Base-by-base conservation (phyloP, 2,113 vertebrate genomes). In the Nothoprocta perdicaria region DNA sequence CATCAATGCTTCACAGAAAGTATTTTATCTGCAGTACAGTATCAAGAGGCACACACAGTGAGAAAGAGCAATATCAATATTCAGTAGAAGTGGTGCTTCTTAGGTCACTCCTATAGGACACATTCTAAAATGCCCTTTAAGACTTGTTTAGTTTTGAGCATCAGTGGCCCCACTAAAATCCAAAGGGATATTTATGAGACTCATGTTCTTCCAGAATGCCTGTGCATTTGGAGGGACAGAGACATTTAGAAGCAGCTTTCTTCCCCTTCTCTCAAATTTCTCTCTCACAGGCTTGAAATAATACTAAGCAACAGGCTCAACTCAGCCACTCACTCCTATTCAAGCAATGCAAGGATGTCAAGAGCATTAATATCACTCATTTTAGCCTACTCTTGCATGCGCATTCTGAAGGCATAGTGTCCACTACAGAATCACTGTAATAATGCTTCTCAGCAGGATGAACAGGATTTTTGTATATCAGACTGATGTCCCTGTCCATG, bases 1-100 rank as follows among this genome's bases (percentile, higher is more conserved):
- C 87, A 96, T 92, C 88, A 92, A 5, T 79, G 62, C 73, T 89
- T 84, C 69, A 89, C 88, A 86, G 43, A 92, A 76, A 81, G 72
- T 41, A 75, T 93, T 94, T 92, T 92, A 24, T 93, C 89, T 77
- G 72, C 66, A n/a, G n/a, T 85, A 73, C 66, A n/a, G n/a, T 85
- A 73, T 85, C 72, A 83, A n/a, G 52, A 93, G 61, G 65, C 33
- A 91, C 52, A 35, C 17, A 80, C 60, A 57, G 35, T 74, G 84
- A 94, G 75, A 89, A 80, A 92, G 55, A 90, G 75, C 46, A 68
- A 87, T 63, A 61, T 10, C 69, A 89, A 67, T 35, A 87, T 75
- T 41, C 87, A 91, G 35, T 58, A 53, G 40, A 82, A 57, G 60
- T 71, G 38, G n/a, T 93, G 48, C 71, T 82, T 90, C 75, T 80